phyloP scores from a whole-genome alignment of 2,797 vertebrate species.

The Tolypeutes matacus region DNA sequence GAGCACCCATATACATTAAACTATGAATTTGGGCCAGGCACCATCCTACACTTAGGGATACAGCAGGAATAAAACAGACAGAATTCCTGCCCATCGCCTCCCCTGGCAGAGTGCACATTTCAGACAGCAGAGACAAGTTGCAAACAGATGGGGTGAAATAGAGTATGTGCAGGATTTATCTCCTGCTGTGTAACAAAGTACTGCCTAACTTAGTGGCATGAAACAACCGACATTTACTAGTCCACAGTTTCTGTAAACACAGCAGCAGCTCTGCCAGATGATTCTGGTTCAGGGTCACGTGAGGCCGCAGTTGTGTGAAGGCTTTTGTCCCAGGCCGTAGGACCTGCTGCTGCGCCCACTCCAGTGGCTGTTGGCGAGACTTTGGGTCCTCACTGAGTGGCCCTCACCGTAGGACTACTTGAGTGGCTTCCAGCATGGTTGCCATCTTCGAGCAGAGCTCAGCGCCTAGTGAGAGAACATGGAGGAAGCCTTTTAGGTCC shows the following conservation, averaged over 20 bases:
- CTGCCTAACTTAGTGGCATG: fast-evolving
- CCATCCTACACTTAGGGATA: fast-evolving
- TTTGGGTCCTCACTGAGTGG: fast-evolving
- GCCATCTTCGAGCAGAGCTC: not conserved
- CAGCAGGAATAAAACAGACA: not conserved
- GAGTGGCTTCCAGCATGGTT: fast-evolving
- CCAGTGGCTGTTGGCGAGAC: not conserved
- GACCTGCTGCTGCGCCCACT: too few relatives aligned
- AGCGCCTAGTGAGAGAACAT: not conserved
- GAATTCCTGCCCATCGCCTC: not conserved
- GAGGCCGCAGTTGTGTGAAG: fast-evolving
- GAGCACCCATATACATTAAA: fast-evolving
- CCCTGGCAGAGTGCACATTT: fast-evolving
- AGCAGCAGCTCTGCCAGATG: fast-evolving
- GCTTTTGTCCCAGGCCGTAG: too few relatives aligned
- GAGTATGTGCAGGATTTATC: fast-evolving
- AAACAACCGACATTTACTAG: fast-evolving
- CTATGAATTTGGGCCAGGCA: too few relatives aligned
- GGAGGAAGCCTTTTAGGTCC: too few relatives aligned
- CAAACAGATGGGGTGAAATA: too few relatives aligned
- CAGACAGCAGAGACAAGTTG: not conserved
- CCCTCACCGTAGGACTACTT: not conserved
- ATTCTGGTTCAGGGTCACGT: too few relatives aligned
- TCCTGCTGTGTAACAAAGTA: fast-evolving
- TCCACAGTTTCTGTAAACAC: not conserved